Percentiles rank a stretch among this genome's conserved stretches.
phyloP scores from a whole-genome alignment of 2,888 invertebrate species.

The Ptilodon capucinus region DNA sequence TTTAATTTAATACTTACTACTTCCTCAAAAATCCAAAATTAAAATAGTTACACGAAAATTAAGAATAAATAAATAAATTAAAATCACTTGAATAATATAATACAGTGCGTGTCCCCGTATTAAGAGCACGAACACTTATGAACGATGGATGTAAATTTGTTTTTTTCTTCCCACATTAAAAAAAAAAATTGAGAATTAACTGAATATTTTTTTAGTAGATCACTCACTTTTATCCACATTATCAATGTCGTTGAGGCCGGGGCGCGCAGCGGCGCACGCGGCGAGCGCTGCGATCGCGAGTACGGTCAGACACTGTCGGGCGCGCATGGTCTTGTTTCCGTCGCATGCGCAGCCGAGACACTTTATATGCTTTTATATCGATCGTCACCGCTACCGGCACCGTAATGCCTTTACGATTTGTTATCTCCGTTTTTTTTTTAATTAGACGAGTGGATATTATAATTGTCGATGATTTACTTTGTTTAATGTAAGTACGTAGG shows the following conservation, averaged over 20 bases:
- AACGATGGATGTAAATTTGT: too few relatives aligned
- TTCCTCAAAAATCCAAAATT: too few relatives aligned
- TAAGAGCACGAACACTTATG: background rate
- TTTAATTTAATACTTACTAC: too few relatives aligned
- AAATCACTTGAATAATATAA: too few relatives aligned
- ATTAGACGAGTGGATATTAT: background rate
- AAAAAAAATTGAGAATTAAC: background rate
- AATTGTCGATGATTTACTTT: too few relatives aligned
- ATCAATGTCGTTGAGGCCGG: slow-evolving; percentile 34
- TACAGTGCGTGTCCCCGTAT: too few relatives aligned
- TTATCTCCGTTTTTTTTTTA: background rate
- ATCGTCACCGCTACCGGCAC: slow-evolving; percentile 17
- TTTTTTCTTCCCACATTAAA: background rate
- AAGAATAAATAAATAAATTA: too few relatives aligned
- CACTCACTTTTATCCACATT: background rate
- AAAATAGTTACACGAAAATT: too few relatives aligned
- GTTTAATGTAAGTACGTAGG: too few relatives aligned
- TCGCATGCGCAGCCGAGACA: slow-evolving; percentile 21
- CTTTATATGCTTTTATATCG: slow-evolving; percentile 50
- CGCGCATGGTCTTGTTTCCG: slow-evolving; percentile 39
- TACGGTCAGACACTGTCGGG: slow-evolving; percentile 38
- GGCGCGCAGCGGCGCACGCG: slow-evolving; percentile 33
- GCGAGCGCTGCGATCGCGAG: slow-evolving; percentile 38
- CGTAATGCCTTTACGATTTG: background rate
- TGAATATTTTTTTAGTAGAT: background rate